Percentiles rank a stretch among this genome's conserved stretches.
Conservation (phyloP, 2,888 invertebrate species). For the Habrosyne pyritoides region DNA sequence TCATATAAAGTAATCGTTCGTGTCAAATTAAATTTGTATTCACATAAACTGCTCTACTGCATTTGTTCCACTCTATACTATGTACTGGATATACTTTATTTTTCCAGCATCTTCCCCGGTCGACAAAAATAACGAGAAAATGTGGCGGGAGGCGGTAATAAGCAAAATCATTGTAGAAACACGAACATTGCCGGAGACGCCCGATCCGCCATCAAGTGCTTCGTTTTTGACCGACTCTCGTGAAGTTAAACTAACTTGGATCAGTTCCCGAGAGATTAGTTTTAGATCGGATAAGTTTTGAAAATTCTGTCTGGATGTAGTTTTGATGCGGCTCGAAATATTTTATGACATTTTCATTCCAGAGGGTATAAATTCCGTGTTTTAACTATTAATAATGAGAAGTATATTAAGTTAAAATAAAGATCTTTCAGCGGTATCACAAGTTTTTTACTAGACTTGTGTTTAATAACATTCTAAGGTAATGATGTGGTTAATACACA, state of each 20-base stretch:
- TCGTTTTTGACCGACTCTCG: slow-evolving; percentile 11
- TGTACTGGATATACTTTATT: background rate
- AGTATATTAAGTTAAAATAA: too few species aligned
- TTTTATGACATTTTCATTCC: too few species aligned
- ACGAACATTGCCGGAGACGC: slow-evolving; percentile 23
- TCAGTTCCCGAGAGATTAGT: background rate
- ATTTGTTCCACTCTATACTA: background rate
- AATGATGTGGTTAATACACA: too few species aligned
- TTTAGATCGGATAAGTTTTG: background rate
- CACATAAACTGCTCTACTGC: background rate
- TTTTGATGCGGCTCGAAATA: too few species aligned
- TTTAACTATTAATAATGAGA: too few species aligned
- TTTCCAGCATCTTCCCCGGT: background rate
- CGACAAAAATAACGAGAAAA: slow-evolving; percentile 20
- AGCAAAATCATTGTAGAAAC: slow-evolving; percentile 34
- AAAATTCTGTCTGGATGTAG: too few species aligned
- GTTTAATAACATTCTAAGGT: too few species aligned
- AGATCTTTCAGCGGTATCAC: too few species aligned
- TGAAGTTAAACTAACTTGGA: background rate
- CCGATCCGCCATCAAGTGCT: slow-evolving; percentile 18
- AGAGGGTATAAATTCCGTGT: too few species aligned
- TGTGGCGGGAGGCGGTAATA: slow-evolving; percentile 29
- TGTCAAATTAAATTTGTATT: too few species aligned
- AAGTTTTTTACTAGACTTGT: too few species aligned
- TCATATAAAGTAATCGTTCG: too few species aligned